These are phyloP conservation scores for Lophotis ruficrista DNA, from an alignment of 2,113 vertebrate species.

Conservation along the genomic window DNA sequence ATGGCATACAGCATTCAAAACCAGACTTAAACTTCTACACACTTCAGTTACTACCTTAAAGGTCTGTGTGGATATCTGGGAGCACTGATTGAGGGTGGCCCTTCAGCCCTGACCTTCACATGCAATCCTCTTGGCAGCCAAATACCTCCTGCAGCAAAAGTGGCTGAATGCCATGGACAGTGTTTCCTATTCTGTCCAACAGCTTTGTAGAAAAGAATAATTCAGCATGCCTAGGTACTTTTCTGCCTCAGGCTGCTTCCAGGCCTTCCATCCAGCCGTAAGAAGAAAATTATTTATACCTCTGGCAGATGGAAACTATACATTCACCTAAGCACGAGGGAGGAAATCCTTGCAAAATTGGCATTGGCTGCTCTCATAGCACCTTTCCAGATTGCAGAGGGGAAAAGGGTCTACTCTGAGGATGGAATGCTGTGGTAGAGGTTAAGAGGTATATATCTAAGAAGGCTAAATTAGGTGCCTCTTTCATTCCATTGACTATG, in stretches of 20 bases:
- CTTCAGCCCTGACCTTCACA: not conserved
- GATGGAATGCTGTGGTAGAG: not conserved
- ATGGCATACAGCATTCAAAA: not conserved
- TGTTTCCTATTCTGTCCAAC: not conserved
- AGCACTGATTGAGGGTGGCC: not conserved
- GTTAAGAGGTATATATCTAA: not conserved
- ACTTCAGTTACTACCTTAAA: not conserved
- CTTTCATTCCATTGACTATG: not conserved
- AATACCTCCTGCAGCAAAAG: not conserved
- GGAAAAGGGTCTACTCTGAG: not conserved
- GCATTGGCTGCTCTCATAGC: not conserved
- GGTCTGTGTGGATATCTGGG: accelerated
- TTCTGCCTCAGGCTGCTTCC: not conserved
- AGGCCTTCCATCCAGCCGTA: not conserved
- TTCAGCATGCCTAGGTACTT: not conserved
- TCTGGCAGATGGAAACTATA: not conserved
- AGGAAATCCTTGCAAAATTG: not conserved
- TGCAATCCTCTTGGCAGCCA: not conserved
- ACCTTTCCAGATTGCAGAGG: not conserved
- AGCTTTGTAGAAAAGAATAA: not conserved
- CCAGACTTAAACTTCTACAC: not conserved
- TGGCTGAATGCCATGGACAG: not conserved
- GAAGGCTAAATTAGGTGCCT: not conserved
- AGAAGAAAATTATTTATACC: not conserved
- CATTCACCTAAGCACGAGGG: not conserved